These are phyloP conservation scores for Scaptodrosophila latifasciaeformis DNA, from an alignment of 2,888 invertebrate species.

Conservation along the genomic window DNA sequence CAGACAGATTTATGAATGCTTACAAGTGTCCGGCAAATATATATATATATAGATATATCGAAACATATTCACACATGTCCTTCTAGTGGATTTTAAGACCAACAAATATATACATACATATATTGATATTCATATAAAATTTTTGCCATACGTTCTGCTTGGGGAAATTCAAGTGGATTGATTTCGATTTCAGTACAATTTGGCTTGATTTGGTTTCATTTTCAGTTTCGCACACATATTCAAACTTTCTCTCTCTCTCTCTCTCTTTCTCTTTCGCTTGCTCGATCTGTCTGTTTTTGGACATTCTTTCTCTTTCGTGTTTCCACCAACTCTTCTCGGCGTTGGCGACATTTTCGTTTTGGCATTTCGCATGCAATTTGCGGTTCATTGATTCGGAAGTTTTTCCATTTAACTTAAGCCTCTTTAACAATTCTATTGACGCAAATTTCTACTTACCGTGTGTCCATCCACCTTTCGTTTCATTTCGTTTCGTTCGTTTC, in stretches of 20 bases:
- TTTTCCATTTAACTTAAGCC: constrained; percentile 75
- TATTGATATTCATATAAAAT: too few species aligned
- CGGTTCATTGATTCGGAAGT: constrained; percentile 74
- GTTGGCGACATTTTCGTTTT: constrained; percentile 61
- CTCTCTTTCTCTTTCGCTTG: too few species aligned
- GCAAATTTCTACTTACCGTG: constrained; percentile 67
- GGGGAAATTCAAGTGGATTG: constrained; percentile 20
- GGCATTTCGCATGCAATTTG: constrained; percentile 70
- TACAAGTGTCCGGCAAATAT: constrained; percentile 5
- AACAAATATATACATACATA: neutral
- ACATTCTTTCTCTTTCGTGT: too few species aligned
- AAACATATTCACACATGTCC: neutral
- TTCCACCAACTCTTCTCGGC: constrained; percentile 18
- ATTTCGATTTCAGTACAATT: constrained; percentile 34
- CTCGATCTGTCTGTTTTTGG: too few species aligned
- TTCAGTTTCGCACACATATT: constrained; percentile 1
- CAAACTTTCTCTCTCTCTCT: too few species aligned
- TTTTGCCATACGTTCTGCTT: too few species aligned
- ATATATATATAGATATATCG: constrained; percentile 18
- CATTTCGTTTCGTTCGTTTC: too few species aligned
- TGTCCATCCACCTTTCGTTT: constrained; percentile 5
- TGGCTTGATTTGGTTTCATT: constrained; percentile 27
- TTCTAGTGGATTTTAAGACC: neutral
- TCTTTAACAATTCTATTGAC: constrained; percentile 73
- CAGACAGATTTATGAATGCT: neutral